phyloP scores from a whole-genome alignment of 23 tunicate genomes.

The Ciona savignyi region DNA sequence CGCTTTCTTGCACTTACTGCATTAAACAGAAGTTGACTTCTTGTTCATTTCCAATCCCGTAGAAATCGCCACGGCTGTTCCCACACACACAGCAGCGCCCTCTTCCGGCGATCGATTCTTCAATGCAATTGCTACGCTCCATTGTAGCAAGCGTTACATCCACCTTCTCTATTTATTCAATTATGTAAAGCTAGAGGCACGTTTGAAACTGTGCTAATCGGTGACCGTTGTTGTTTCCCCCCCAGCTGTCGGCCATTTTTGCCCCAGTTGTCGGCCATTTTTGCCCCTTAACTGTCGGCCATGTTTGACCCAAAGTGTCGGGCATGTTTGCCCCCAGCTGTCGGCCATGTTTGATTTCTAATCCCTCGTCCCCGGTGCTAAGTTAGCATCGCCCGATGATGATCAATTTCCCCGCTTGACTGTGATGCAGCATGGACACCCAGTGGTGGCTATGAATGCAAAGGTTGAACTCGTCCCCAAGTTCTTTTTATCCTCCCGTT shows the following conservation, averaged over 20 bases:
- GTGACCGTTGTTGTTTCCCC: too few species aligned
- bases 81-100: background rate
- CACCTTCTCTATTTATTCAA: background rate
- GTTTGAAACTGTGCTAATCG: background rate
- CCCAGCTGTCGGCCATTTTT: too few species aligned
- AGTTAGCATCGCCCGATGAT: background rate
- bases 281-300: too few species aligned
- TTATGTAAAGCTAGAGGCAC: background rate
- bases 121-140: background rate
- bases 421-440: background rate
- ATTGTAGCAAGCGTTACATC: background rate
- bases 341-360: too few species aligned
- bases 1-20: background rate
- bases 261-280: too few species aligned
- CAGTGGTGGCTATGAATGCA: background rate
- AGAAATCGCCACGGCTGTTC: background rate
- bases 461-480: background rate
- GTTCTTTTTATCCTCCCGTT: constrained; percentile 1
- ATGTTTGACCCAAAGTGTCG: too few species aligned
- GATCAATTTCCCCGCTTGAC: background rate
- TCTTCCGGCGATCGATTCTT: background rate
- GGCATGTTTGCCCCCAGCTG: too few species aligned
- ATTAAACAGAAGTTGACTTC: background rate
- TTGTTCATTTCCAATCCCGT: background rate
- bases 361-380: background rate